Percentiles rank a stretch among this genome's conserved stretches.
Evolutionary conservation across 2,888 invertebrate genomes (phyloP).

Genomic region (Microctonus aethiopoides): DNA sequence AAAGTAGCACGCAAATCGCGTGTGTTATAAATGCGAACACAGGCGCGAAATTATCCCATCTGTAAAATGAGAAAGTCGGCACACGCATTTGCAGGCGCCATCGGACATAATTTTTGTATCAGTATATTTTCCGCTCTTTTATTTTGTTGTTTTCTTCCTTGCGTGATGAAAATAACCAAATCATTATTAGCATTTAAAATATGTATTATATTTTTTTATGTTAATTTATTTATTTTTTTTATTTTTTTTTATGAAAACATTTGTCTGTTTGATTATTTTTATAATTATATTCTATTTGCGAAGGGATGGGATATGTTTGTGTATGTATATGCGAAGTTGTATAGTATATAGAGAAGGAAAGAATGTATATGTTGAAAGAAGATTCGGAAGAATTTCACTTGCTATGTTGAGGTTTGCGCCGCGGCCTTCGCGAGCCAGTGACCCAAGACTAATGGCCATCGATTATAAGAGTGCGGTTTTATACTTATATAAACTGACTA

Average conservation of each 20-base stretch:
- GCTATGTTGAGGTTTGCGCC: constrained; percentile 5
- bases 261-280: too few relatives aligned
- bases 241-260: too few relatives aligned
- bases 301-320: background rate
- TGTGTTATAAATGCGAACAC: constrained; percentile 47
- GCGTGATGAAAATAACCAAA: constrained; percentile 20
- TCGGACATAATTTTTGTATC: constrained; percentile 11
- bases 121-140: too few relatives aligned
- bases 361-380: background rate
- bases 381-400: background rate
- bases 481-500: background rate
- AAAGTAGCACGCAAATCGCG: constrained; percentile 46
- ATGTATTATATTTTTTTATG: too few relatives aligned
- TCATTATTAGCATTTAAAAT: too few relatives aligned
- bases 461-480: constrained; percentile 38
- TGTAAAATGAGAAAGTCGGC: constrained; percentile 36
- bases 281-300: too few relatives aligned
- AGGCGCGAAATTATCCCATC: constrained; percentile 56
- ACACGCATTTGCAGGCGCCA: constrained; percentile 32
- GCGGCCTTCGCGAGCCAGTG: constrained; percentile 37
- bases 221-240: too few relatives aligned
- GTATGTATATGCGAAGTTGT: background rate
- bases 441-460: constrained; percentile 42
- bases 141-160: constrained; percentile 26
- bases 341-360: background rate